Base-by-base conservation (phyloP, 2,797 vertebrate species). In the Pachyuromys duprasi region DNA sequence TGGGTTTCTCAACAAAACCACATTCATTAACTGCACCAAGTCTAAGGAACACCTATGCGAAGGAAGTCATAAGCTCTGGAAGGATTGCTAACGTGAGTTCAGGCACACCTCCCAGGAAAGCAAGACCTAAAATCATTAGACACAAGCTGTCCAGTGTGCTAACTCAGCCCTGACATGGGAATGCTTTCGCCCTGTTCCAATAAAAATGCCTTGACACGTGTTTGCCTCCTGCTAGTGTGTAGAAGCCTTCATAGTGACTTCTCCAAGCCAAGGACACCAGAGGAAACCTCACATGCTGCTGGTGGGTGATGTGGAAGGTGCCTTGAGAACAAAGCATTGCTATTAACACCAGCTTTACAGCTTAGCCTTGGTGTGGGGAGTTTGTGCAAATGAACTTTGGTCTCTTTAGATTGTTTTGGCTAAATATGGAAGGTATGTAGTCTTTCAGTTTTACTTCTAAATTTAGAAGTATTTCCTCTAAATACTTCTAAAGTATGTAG, bases 61-160 rank as follows among this genome's bases (percentile, higher is more conserved):
- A 28, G 11, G 76, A 87, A 28, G 8, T 42, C 62, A 22, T 67
- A 36, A 74, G 79, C 26, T 93, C 53, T 86, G 67, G 33, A 83
- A 86, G 78, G 17, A 86, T 22, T 82, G 5, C 62, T 72, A 84
- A n/a, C 3, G 26, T 13, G 33, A 93, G 87, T 33, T 65, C 53
- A 84, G 39, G 31, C 4, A 45, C 31, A 86, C 18, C 78, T 78
- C 75, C 24, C 69, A n/a, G 90, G 79, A 26, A 76, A 78, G 42
- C n/a, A 67, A 76, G 65, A 89, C 89, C 62, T 88, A 81, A 31
- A 92, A 92, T 74, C 36, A 70, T 88, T 9, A 63, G 88, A 82
- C 18, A 55, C 15, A 79, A 80, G 12, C 5, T 82, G 62, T 45
- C 14, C 89, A 81, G 45, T 84, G 33, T 86, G 70, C 79, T 89